Percentiles rank a stretch among this genome's conserved stretches.
These are phyloP conservation scores for Hartigia nigra DNA, from an alignment of 2,888 invertebrate genomes.

Conservation along the genomic window DNA sequence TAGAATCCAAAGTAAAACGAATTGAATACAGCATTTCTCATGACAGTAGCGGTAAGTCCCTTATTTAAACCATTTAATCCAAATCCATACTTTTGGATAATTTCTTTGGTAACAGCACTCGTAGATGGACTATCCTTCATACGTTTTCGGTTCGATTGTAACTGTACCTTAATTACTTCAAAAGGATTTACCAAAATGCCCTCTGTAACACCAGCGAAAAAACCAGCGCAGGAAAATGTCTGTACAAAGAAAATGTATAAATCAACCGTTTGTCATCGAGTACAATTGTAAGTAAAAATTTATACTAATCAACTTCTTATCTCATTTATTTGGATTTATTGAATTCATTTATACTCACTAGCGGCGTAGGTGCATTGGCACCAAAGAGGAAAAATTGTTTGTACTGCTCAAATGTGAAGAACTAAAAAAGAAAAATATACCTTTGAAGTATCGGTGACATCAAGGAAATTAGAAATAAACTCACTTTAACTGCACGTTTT, in stretches of 20 bases:
- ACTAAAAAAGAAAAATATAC: constrained; percentile 67
- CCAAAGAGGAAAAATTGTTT: constrained; percentile 88
- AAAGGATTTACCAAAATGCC: constrained; percentile 93
- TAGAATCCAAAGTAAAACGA: constrained; percentile 96
- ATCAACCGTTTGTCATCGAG: background rate
- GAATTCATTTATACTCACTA: constrained; percentile 69
- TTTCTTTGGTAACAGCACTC: constrained; percentile 82
- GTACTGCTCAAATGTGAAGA: constrained; percentile 94
- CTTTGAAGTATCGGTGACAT: background rate
- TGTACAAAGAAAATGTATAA: constrained; percentile 63
- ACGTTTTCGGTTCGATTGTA: constrained; percentile 79
- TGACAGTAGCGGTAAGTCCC: constrained; percentile 89
- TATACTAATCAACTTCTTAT: background rate
- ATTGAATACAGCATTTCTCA: constrained; percentile 91
- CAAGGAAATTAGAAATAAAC: constrained; percentile 14
- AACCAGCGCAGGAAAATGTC: constrained; percentile 90
- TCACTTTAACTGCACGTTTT: constrained; percentile 88
- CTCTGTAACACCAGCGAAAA: constrained; percentile 92
- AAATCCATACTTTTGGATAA: constrained; percentile 80
- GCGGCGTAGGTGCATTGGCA: constrained; percentile 77
- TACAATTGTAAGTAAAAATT: background rate
- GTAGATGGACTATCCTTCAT: constrained; percentile 79
- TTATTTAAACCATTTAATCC: constrained; percentile 86
- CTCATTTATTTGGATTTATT: background rate
- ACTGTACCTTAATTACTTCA: constrained; percentile 94